Percentiles rank a stretch among this genome's conserved stretches.
Conservation (phyloP, 2,888 invertebrate species). For the Eupithecia exiguata region DNA sequence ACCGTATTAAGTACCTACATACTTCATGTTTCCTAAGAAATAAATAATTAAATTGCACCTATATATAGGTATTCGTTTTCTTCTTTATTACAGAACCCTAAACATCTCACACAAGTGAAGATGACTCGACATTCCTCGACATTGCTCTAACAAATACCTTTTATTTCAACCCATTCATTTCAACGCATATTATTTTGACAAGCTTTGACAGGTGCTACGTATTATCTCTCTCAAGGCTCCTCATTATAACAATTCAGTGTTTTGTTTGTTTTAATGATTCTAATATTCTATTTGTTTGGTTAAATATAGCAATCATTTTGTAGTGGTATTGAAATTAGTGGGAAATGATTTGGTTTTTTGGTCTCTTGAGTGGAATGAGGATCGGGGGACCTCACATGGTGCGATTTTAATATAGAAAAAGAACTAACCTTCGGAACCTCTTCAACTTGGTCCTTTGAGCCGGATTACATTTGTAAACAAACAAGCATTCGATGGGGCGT, state of each 20-base stretch:
- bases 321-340: slow-evolving; percentile 34
- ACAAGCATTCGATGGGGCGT: not conserved
- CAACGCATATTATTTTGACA: slow-evolving; percentile 68
- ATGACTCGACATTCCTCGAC: slow-evolving; percentile 69
- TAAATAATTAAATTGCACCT: no score
- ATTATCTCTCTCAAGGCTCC: slow-evolving; percentile 45
- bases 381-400: slow-evolving; percentile 28
- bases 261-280: slow-evolving; percentile 46
- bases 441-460: not conserved
- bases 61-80: not conserved
- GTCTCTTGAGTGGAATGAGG: slow-evolving; percentile 21
- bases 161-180: slow-evolving; percentile 73
- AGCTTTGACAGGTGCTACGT: slow-evolving; percentile 68
- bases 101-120: slow-evolving; percentile 41
- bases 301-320: slow-evolving; percentile 39
- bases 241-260: slow-evolving; percentile 45
- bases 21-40: no score
- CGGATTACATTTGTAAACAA: not conserved
- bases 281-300: slow-evolving; percentile 42
- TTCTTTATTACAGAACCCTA: slow-evolving; percentile 40
- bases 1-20: no score
- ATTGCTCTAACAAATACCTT: slow-evolving; percentile 69
- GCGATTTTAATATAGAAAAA: slow-evolving; percentile 7
- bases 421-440: not conserved
- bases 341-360: slow-evolving; percentile 26